phyloP scores from a whole-genome alignment of 2,888 invertebrate species.

The Andrena bicolor region DNA sequence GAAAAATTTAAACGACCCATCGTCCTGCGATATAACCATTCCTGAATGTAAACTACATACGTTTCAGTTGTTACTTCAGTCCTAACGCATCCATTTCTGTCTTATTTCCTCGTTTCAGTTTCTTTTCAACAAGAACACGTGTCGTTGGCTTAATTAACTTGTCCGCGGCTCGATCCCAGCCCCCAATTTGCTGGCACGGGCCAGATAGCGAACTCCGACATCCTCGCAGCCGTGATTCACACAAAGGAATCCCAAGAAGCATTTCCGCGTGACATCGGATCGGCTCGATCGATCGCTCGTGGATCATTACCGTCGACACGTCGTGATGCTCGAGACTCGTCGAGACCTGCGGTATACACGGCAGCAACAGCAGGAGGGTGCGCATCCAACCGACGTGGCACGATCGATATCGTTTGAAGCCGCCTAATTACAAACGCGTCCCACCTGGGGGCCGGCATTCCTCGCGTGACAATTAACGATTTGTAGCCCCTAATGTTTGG shows the following conservation, averaged over 20 bases:
- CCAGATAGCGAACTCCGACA: constrained; percentile 37
- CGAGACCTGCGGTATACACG: constrained; percentile 51
- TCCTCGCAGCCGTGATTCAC: constrained; percentile 52
- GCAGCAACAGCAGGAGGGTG: constrained; percentile 40
- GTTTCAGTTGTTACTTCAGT: neutral
- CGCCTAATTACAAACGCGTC: constrained; percentile 76
- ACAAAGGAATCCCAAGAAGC: constrained; percentile 66
- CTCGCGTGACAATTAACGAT: constrained; percentile 83
- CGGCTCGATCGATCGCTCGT: constrained; percentile 66
- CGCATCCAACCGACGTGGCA: constrained; percentile 62
- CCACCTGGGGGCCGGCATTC: constrained; percentile 69
- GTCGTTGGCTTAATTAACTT: constrained; percentile 46
- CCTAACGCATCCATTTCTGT: too few species aligned
- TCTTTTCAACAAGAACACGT: neutral
- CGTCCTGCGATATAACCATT: neutral
- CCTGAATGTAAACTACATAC: neutral
- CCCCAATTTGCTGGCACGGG: constrained; percentile 49
- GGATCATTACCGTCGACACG: constrained; percentile 70
- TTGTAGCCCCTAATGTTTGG: constrained; percentile 80
- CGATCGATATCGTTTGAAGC: constrained; percentile 72
- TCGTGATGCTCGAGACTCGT: constrained; percentile 63
- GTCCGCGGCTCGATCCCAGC: constrained; percentile 13
- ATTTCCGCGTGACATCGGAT: constrained; percentile 65
- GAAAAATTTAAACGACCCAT: neutral
- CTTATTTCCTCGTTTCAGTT: neutral